These are phyloP conservation scores for Megaustenia siamemsis DNA, from an alignment of 2,888 invertebrate genomes.

Conservation along the genomic window DNA sequence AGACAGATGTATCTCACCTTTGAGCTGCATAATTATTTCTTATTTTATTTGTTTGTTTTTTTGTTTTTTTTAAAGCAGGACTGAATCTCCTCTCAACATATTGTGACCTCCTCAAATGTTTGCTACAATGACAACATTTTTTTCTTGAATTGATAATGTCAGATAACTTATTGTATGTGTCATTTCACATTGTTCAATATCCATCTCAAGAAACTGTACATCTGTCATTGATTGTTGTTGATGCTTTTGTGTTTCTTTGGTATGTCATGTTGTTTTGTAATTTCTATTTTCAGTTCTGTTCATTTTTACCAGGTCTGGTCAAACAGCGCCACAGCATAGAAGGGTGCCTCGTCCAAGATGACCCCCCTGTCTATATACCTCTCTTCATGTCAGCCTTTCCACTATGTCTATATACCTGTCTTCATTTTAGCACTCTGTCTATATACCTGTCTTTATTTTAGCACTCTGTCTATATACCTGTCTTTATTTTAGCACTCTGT, in stretches of 20 bases:
- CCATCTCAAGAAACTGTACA: conserved; percentile 13
- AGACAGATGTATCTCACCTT: background rate
- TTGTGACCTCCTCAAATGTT: conserved; percentile 7
- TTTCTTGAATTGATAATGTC: background rate
- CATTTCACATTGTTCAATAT: conserved; percentile 29
- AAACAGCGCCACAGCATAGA: background rate
- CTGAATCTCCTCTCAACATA: conserved; percentile 11
- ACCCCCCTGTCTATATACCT: too few relatives aligned
- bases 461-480: too few relatives aligned
- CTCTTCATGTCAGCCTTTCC: too few relatives aligned
- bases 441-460: too few relatives aligned
- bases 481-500: too few relatives aligned
- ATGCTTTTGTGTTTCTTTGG: background rate
- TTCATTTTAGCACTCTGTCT: too few relatives aligned
- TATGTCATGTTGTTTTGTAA: conserved; percentile 10
- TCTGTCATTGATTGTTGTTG: conserved; percentile 3
- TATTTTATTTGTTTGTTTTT: background rate
- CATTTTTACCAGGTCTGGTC: background rate
- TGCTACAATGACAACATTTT: background rate
- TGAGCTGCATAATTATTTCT: background rate
- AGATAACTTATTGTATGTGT: background rate
- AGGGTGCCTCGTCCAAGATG: background rate
- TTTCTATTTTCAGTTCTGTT: background rate
- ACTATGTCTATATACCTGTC: too few relatives aligned
- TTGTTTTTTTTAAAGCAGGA: too few relatives aligned